Evolutionary conservation across 1,140 invertebrate species (phyloP), one percentile per base, ranked within the genome.

Genomic region (Drosophila bocki): DNA sequence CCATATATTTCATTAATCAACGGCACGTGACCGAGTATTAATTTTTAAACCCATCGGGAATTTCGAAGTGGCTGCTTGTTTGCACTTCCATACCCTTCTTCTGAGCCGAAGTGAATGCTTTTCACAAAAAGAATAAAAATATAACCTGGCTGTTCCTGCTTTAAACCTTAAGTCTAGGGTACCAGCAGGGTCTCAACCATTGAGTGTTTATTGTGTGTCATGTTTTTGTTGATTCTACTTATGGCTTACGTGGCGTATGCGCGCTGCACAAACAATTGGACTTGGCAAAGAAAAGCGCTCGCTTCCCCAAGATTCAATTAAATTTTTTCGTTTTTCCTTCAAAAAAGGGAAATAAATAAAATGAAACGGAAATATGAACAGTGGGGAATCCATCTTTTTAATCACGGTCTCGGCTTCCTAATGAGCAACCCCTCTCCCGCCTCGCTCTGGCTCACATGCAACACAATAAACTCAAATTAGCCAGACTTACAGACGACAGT

Each of bases 21-120:
- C 82, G 82, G 75, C 83, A 86, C 82, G 82, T 86, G 82, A 86
- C 82, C 78, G 85, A 78, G 78, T 86, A 86, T 85, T 74, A 82
- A 86, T 85, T 86, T 85, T 82, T 86, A 82, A 82, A 51, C 83
- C 69, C 47, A 72, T 51, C 35, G 67, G 45, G 44, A 78, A 76
- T 84, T 68, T 53, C 58, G 3, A 22, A 47, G 26, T 48, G 33
- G 29, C 35, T 44, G 26, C 26, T 35, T 67, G 61, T 53, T 53
- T 71, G 9, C 13, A 35, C n/a, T 32, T 29, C 3, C 3, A 0
- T 32, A 26, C 35, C n/a, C 37, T 22, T 8, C 33, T 29, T 0
- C 9, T 3, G n/a, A 8, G 12, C 9, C 11, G 4, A 15, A 17
- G 19, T 7, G 13, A 41, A n/a, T 12, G n/a, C 29, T 19, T 41